phyloP scores from a whole-genome alignment of 2,797 vertebrate genomes.

The Sebastes variabilis region DNA sequence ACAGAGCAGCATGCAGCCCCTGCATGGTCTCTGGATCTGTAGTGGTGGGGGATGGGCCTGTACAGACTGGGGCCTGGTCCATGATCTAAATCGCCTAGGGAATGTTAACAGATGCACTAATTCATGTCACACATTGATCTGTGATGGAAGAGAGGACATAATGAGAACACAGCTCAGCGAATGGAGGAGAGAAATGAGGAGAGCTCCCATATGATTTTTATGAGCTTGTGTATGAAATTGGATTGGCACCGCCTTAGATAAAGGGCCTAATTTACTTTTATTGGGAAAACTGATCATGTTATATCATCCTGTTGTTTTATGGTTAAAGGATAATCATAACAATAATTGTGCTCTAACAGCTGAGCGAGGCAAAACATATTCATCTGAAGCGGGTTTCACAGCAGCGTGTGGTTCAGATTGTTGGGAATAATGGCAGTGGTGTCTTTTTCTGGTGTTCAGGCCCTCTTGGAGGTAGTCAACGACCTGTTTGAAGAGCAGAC shows the following conservation, averaged over 20 bases:
- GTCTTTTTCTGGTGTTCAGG: conserved; percentile 78
- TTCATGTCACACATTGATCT: conserved; percentile 78
- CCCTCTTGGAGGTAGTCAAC: conserved; percentile 97
- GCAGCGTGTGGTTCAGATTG: background rate
- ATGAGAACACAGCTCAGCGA: conserved; percentile 66
- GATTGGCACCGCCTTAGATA: conserved; percentile 54
- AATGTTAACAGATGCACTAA: conserved; percentile 68
- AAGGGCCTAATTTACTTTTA: conserved; percentile 69
- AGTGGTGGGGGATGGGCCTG: conserved; percentile 47
- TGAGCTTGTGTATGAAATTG: conserved; percentile 61
- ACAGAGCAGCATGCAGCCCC: conserved; percentile 55
- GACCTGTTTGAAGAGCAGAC: conserved; percentile 99
- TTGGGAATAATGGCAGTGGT: conserved; percentile 14
- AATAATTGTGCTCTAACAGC: conserved; percentile 29
- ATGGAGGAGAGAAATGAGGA: conserved; percentile 17
- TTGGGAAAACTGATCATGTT: conserved; percentile 50
- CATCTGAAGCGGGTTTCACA: conserved; percentile 38
- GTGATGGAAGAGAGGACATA: conserved; percentile 65
- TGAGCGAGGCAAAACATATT: conserved; percentile 37
- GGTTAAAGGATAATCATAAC: conserved; percentile 18
- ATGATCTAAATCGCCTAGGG: conserved; percentile 67
- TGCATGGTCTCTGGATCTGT: conserved; percentile 50
- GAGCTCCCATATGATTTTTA: conserved; percentile 55
- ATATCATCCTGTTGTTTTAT: conserved; percentile 52
- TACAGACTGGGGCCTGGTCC: conserved; percentile 24